Base-by-base conservation (phyloP, 2,113 vertebrate genomes). In the Cervus canadensis region DNA sequence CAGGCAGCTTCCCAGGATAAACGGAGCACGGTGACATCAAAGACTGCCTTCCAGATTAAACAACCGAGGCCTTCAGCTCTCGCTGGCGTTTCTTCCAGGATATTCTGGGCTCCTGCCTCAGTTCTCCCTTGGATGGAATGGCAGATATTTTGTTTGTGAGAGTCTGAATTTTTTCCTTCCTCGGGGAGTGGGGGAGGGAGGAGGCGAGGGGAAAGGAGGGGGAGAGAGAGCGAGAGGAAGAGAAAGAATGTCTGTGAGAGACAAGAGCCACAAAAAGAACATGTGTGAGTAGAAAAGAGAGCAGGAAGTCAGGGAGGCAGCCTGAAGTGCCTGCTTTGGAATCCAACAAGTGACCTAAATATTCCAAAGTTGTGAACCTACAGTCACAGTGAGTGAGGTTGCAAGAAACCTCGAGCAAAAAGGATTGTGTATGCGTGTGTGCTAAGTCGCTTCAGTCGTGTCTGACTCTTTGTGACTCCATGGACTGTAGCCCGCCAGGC, bases 1-100 rank as follows among this genome's bases (percentile, higher is more conserved):
- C 67, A 98, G 98, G 98, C 99, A 99, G 95, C 94, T 89, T 98
- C 99, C 99, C 99, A 99, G 98, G 98, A 98, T 98, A 99, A 99
- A 99, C 98, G 98, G 98, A 98, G 89, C 96, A 6, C 94, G 95
- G 98, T 98, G 98, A 99, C 99, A 99, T 99, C 98, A 99, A 99
- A 99, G 98, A 91, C 98, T 89, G 98, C 98, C 97, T 97, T 98
- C 98, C 95, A 98, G 98, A 98, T 98, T 98, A 98, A 98, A 99
- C 98, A 98, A 98, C 96, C 87, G 95, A 98, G 98, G 99, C 98
- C 98, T 98, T 99, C 98, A 98, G 98, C 98, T 98, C 98, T 92
- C 98, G 97, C 98, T 96, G 98, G 98, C 98, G 43, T 97, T 98
- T 97, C 98, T 98, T 99, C 98, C 98, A 98, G 98, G 97, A 97